phyloP scores from a whole-genome alignment of 2,797 vertebrate genomes.

The Cichlasoma orientale region DNA sequence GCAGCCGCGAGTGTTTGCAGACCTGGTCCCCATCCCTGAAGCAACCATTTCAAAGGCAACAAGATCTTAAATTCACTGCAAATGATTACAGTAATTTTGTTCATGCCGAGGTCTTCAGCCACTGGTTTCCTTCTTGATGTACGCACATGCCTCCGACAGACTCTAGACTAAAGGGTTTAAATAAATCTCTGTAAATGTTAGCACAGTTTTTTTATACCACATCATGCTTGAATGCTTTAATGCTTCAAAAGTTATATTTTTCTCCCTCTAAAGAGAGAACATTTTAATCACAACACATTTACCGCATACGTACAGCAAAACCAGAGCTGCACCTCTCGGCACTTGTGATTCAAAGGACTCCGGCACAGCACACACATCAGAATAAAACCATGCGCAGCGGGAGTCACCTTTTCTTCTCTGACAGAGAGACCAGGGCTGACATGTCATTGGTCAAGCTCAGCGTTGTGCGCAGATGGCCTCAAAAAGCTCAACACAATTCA shows the following conservation, averaged over 20 bases:
- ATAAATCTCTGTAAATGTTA: background rate
- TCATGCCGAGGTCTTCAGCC: background rate
- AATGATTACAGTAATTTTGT: background rate
- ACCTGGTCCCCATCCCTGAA: background rate
- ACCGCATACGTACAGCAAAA: background rate
- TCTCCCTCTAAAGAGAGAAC: background rate
- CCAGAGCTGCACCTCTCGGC: background rate
- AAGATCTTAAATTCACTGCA: background rate
- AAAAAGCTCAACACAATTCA: constrained; percentile 36
- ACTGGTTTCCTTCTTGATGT: background rate
- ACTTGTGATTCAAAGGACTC: constrained; percentile 2
- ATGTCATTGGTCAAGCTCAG: constrained; percentile 44
- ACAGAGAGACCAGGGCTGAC: constrained; percentile 31
- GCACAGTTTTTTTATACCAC: background rate
- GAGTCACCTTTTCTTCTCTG: constrained; percentile 45
- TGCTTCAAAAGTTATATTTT: background rate
- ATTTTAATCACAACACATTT: background rate
- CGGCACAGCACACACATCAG: background rate
- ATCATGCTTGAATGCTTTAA: background rate
- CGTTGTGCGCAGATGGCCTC: constrained; percentile 4
- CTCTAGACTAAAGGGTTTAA: background rate
- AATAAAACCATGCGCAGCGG: constrained; percentile 19
- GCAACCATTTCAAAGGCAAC: background rate
- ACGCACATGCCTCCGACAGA: too few species aligned
- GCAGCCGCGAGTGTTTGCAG: too few species aligned